Evolutionary conservation across 2,113 vertebrate genomes (phyloP), one percentile per base, ranked within the genome.

Genomic region (Rousettus leschenaultii): DNA sequence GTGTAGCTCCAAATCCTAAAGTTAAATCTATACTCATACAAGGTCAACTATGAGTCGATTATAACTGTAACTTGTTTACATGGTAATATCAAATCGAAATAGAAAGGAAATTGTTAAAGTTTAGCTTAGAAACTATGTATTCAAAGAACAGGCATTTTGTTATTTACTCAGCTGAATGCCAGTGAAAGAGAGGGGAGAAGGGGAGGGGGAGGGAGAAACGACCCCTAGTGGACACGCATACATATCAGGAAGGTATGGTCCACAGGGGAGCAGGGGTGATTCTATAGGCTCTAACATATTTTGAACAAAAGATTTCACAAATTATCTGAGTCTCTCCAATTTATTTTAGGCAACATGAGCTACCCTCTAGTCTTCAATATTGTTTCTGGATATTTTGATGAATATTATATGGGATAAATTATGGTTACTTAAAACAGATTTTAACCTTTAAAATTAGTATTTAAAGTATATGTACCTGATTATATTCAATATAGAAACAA

Each of bases 381-480:
- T 51, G 6, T 65, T 87, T 71, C 73, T n/a, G 26, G 73, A 45
- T 48, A 79, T 57, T 33, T 22, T 61, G 21, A 84, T 80, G 24
- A 43, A 65, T 21, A 33, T 7, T 86, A 84, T 43, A 6, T 90
- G 79, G 24, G 51, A 86, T 63, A 33, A 94, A 87, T 45, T 59
- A 73, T n/a, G n/a, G 48, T 40, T 92, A 83, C 21, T 73, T 90
- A 88, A 70, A 65, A 84, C 19, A 38, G 73, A 88, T 70, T 95
- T 96, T 59, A 73, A 71, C 15, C 88, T 88, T 93, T 78, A 24
- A 89, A 92, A 91, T 89, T 45, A 84, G 26, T 73, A 90, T 66
- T 80, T 94, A 77, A 97, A 86, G 87, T 16, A 68, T 5, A 74
- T 26, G 38, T 63, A 35, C 70, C 33, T 43, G 45, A 82, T 59